A percentile compares a stretch with the other conserved stretches of the same genome.
These are phyloP conservation scores for Hoplostethus mediterraneus DNA, from an alignment of 2,797 vertebrate genomes.

Conservation along the genomic window DNA sequence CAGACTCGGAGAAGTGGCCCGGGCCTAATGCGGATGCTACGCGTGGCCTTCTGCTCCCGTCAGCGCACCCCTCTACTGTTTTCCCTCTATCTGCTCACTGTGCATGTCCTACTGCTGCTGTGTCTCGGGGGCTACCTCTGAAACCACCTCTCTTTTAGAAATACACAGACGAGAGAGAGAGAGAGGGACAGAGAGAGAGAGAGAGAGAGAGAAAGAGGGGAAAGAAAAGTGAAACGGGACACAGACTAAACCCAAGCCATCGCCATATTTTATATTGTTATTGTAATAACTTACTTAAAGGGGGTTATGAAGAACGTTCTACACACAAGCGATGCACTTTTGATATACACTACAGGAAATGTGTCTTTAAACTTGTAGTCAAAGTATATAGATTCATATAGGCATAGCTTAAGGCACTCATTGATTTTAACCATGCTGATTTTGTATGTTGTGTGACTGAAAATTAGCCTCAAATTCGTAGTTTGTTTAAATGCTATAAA, in stretches of 20 bases:
- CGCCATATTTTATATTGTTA: conserved; percentile 47
- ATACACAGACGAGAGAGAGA: conserved; percentile 9
- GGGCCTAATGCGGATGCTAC: conserved; percentile 86
- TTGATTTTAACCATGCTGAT: conserved; percentile 35
- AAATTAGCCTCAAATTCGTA: neutral
- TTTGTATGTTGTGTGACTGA: neutral
- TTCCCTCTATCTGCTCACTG: conserved; percentile 87
- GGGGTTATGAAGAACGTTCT: conserved; percentile 9
- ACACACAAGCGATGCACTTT: conserved; percentile 74
- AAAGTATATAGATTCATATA: conserved; percentile 56
- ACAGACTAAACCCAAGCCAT: conserved; percentile 49
- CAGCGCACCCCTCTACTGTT: conserved; percentile 89
- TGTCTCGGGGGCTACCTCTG: conserved; percentile 92
- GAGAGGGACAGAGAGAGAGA: neutral
- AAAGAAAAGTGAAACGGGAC: conserved; percentile 21
- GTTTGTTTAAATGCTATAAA: conserved; percentile 23
- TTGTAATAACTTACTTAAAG: conserved; percentile 17
- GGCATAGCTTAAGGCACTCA: neutral
- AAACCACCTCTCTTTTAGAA: conserved; percentile 53
- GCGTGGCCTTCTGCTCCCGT: conserved; percentile 87
- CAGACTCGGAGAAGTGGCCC: conserved; percentile 84
- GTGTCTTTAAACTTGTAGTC: conserved; percentile 53
- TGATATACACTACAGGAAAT: conserved; percentile 41
- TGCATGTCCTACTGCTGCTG: conserved; percentile 91
- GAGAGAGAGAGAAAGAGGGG: neutral